Base-by-base conservation (phyloP, 2,113 vertebrate genomes). In the Chamaea fasciata region DNA sequence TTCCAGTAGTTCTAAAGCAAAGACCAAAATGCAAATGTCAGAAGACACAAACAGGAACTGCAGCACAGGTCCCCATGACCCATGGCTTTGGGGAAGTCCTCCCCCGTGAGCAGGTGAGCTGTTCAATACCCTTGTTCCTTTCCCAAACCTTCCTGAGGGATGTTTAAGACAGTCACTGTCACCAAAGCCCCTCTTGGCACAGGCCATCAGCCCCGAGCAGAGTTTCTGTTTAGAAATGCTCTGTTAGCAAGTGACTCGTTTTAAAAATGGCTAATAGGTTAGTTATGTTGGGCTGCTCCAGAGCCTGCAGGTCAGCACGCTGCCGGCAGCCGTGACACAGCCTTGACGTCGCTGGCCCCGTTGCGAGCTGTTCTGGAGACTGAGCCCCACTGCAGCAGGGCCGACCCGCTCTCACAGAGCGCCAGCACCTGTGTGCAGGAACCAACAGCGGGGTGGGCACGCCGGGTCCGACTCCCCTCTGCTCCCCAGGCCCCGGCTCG, bases 281-380 rank as follows among this genome's bases (percentile, higher is more conserved):
- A 24, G 18, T 37, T 28, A 24, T 2, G 31, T 5, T 1, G 5
- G 39, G 75, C 44, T 30, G 17, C 65, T 39, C 23, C 77, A 12
- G n/a, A 63, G 60, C 47, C 77, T 0, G 35, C 69, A 31, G 78
- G 47, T 30, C 64, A 87, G 87, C 46, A 31, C 5, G 5, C 35
- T 13, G 31, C 79, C 7, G 49, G 27, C 80, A 80, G 70, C 17
- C 55, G n/a, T 2, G 78, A 49, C 77, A 59, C 50, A 27, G 59
- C 86, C 44, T 13, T 30, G 69, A 24, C 69, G 74, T 14, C n/a
- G 28, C 57, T 13, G 42, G 33, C n/a, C 52, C 35, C 44, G 28
- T 1, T 6, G 35, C 5, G 3, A 65, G n/a, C 57, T 10, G 1
- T 5, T 18, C 24, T 6, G 2, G 44, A 22, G 42, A 24, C 27